These are phyloP conservation scores for Aleadryas rufinucha DNA, from an alignment of 2,113 vertebrate species.

Conservation along the genomic window DNA sequence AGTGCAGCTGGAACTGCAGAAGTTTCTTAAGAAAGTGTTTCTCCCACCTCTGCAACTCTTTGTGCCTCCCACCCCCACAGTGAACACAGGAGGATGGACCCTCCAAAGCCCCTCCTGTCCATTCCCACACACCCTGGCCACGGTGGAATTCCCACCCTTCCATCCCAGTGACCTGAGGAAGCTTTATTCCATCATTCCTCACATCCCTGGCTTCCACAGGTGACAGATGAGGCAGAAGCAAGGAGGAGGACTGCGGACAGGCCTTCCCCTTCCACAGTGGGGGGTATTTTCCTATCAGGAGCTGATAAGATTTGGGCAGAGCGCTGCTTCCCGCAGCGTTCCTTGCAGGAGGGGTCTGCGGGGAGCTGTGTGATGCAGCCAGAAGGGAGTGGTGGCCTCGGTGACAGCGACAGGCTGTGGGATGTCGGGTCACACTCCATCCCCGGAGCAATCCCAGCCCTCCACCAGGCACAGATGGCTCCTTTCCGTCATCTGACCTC, in stretches of 20 bases:
- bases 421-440: not conserved
- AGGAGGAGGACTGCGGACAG: not conserved
- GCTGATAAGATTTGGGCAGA: conserved; percentile 39
- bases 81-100: not conserved
- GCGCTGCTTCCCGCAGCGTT: conserved; percentile 13
- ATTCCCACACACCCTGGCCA: not conserved
- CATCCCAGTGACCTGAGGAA: not conserved
- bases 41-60: not conserved
- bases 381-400: not conserved
- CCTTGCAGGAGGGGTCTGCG: not conserved
- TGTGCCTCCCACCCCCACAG: not conserved
- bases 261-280: not conserved
- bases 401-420: not conserved
- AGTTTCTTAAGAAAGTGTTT: not conserved
- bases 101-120: not conserved
- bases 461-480: conserved; percentile 39
- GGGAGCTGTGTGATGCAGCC: not conserved
- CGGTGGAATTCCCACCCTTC: not conserved
- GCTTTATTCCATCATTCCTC: not conserved
- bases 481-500: conserved; percentile 35
- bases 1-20: not conserved
- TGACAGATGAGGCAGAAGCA: not conserved
- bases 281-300: conserved; percentile 27
- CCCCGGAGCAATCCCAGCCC: not conserved
- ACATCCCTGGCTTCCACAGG: not conserved